Conservation (phyloP, 1,140 invertebrate genomes). For the Camponotus pennsylvanicus region DNA sequence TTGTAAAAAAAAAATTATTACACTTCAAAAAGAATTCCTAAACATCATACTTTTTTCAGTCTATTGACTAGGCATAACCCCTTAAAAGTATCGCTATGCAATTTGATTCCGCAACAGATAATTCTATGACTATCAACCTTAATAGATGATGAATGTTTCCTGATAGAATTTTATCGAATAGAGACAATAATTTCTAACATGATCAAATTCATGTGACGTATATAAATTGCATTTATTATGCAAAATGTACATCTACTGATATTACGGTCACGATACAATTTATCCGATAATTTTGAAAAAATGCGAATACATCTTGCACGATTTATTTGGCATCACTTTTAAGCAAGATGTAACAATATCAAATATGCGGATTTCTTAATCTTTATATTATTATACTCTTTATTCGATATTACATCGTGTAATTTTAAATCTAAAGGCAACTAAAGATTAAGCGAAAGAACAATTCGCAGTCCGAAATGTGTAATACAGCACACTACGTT, state of each 20-base stretch:
- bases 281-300: background rate
- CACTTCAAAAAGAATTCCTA: too few species aligned
- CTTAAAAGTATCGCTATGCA: conserved; percentile 9
- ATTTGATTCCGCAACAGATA: conserved; percentile 11
- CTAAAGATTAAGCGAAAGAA: conserved; percentile 30
- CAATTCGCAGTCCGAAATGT: conserved; percentile 53
- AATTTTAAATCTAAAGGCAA: background rate
- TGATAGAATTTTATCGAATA: background rate
- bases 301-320: too few species aligned
- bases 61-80: too few species aligned
- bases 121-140: background rate
- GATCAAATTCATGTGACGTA: background rate
- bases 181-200: background rate
- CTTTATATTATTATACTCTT: background rate
- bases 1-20: too few species aligned
- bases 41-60: too few species aligned
- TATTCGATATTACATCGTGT: background rate
- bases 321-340: background rate
- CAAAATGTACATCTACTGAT: background rate
- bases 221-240: conserved; percentile 13
- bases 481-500: conserved; percentile 33
- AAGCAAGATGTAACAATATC: background rate
- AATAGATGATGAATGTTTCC: conserved; percentile 20
- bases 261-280: background rate
- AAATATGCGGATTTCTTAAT: too few species aligned